Conservation (phyloP, 2,113 vertebrate genomes). For the Cervus canadensis region DNA sequence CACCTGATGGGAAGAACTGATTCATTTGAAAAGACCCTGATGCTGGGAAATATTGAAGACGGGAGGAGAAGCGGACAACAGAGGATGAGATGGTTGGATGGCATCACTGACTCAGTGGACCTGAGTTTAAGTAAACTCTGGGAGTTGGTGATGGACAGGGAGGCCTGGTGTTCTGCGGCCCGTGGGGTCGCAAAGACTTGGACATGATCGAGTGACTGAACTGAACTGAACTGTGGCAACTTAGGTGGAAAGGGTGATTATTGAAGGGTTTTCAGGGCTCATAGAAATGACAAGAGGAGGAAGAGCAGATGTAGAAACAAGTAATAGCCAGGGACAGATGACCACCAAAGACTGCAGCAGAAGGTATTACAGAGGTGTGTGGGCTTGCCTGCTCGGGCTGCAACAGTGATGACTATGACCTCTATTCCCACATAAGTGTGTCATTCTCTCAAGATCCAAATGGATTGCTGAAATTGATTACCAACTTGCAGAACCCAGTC, state of each 20-base stretch:
- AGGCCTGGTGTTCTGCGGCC: rapidly evolving
- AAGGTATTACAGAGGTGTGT: rapidly evolving
- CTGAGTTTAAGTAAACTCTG: neutral
- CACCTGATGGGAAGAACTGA: neutral
- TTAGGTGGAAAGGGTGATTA: neutral
- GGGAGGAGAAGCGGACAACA: neutral
- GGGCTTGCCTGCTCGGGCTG: neutral
- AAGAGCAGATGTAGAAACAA: no score
- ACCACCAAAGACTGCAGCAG: no score
- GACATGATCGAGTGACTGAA: neutral
- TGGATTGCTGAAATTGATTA: neutral
- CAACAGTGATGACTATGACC: rapidly evolving
- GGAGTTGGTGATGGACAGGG: neutral
- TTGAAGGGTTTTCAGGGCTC: no score
- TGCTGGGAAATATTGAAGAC: neutral
- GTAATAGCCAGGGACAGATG: neutral
- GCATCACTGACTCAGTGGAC: neutral
- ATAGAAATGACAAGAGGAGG: neutral
- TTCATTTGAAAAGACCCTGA: neutral
- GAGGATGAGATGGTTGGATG: neutral
- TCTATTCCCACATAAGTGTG: rapidly evolving
- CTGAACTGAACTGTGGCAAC: neutral
- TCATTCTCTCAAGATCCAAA: neutral
- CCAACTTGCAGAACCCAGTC: no score
- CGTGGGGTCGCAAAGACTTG: rapidly evolving